phyloP scores from a whole-genome alignment of 2,888 invertebrate species.

The Melikaiella ostensackeni region DNA sequence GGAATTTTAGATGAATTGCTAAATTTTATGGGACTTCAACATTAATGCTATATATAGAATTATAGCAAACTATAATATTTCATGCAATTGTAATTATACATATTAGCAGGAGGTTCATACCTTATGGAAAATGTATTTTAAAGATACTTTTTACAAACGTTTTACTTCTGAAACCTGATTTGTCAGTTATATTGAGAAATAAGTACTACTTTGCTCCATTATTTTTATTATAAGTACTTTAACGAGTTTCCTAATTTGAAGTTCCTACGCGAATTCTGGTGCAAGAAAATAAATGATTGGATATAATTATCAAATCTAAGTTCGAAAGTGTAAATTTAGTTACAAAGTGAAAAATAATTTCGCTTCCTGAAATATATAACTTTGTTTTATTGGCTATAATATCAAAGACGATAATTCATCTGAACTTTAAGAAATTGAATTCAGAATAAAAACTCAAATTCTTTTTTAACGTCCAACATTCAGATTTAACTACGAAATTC shows the following conservation, averaged over 20 bases:
- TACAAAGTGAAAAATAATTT: neutral
- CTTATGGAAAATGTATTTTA: neutral
- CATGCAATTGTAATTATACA: neutral
- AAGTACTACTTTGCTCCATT: neutral
- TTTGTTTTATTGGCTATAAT: neutral
- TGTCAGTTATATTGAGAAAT: neutral
- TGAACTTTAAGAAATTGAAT: no score
- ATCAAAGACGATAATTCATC: no score
- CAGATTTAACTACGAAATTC: no score
- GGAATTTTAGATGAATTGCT: neutral
- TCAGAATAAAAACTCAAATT: no score
- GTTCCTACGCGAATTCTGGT: neutral
- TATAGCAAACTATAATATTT: neutral
- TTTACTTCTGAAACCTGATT: neutral
- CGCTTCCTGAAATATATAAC: neutral
- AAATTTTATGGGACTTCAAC: neutral
- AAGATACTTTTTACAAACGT: neutral
- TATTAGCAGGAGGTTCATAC: neutral
- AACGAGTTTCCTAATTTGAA: neutral
- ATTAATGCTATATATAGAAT: neutral
- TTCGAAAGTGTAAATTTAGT: neutral
- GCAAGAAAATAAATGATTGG: neutral
- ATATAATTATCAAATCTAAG: neutral
- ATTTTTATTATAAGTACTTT: neutral
- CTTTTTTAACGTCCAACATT: no score